Conservation (phyloP, 53 echinoderm and acorn worm genomes). For the Echinarachnius parma region DNA sequence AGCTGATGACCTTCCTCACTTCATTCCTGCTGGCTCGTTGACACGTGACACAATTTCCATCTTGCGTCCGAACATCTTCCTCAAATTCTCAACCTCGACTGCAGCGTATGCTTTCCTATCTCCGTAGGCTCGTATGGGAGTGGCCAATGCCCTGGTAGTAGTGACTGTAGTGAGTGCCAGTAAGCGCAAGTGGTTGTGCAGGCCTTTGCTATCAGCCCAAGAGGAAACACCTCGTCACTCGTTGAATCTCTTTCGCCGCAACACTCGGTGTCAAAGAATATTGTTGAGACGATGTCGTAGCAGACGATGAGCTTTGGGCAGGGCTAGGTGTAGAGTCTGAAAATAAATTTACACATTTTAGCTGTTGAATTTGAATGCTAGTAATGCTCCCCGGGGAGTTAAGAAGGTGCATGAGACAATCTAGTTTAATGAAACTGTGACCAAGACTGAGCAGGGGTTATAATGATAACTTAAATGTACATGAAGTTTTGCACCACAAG, state of each 20-base stretch:
- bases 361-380: no score
- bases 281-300: not conserved
- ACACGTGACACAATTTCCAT: conserved; percentile 7
- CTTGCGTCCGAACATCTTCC: conserved; percentile 1
- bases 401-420: no score
- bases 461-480: no score
- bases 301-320: conserved; percentile 17
- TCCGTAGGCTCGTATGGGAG: conserved; percentile 16
- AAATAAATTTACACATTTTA: not conserved
- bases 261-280: not conserved
- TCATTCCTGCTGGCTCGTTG: not conserved
- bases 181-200: not conserved
- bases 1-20: not conserved
- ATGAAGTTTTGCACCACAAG: no score
- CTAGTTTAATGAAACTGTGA: no score
- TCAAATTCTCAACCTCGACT: not conserved
- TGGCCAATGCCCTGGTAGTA: conserved; percentile 11
- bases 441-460: no score
- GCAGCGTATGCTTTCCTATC: not conserved
- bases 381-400: no score
- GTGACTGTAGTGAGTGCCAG: conserved; percentile 2
- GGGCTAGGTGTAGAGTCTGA: conserved; percentile 35
- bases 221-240: no score
- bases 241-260: not conserved
- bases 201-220: conserved; percentile 4